Evolutionary conservation across 1,140 invertebrate genomes (phyloP).

Genomic region (Rhopalosiphum padi): DNA sequence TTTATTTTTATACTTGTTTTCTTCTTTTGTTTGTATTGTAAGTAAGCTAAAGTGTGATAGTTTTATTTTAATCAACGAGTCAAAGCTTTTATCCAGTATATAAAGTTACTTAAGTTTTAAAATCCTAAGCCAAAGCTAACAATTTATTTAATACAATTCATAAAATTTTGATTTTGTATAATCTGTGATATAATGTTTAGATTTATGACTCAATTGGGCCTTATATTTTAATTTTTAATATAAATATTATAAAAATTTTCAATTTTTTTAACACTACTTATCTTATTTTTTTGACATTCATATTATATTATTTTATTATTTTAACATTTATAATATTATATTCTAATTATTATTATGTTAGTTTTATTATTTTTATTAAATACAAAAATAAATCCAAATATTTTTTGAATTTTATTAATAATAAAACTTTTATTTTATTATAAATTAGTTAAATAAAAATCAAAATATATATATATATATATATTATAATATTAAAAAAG

Average conservation of each 20-base stretch:
- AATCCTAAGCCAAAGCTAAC: conserved; percentile 54
- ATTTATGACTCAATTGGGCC: conserved; percentile 28
- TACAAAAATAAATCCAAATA: background rate
- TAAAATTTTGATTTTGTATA: conserved; percentile 48
- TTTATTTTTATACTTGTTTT: conserved; percentile 46
- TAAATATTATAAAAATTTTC: conserved; percentile 15
- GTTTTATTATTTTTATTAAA: conserved; percentile 27
- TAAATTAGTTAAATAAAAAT: conserved; percentile 49
- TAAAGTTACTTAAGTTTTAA: conserved; percentile 31
- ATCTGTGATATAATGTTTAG: conserved; percentile 57
- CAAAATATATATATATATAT: conserved; percentile 6
- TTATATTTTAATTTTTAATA: conserved; percentile 51
- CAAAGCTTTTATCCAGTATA: background rate
- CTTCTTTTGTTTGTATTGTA: conserved; percentile 38
- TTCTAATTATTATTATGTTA: background rate
- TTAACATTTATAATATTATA: conserved; percentile 7
- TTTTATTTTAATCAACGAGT: conserved; percentile 47
- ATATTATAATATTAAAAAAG: conserved; percentile 33
- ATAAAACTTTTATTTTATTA: conserved; percentile 51
- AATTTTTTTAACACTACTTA: background rate
- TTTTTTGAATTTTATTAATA: conserved; percentile 44
- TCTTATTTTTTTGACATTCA: conserved; percentile 20
- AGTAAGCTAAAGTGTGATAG: conserved; percentile 57
- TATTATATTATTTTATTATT: conserved; percentile 27
- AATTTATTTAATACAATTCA: conserved; percentile 30